These are phyloP conservation scores for Myrmophylax atrothorax DNA, from an alignment of 2,113 vertebrate species.

Conservation along the genomic window DNA sequence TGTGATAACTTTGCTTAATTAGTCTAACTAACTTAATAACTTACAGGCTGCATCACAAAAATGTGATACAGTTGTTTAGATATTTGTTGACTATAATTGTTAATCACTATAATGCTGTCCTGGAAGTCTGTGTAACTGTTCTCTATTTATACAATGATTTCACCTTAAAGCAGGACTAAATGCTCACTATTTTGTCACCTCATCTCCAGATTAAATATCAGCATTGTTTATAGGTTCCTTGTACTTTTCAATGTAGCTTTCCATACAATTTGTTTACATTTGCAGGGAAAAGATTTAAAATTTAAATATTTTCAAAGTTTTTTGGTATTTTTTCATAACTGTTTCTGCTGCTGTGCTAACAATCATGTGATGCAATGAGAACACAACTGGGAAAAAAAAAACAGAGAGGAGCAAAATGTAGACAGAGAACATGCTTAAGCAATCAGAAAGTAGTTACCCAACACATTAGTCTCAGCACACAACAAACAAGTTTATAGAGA, in stretches of 20 bases:
- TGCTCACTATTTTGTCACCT: neutral
- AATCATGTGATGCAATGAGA: neutral
- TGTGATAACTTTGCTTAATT: neutral
- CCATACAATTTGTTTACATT: neutral
- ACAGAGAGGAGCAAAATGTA: neutral
- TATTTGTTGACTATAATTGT: neutral
- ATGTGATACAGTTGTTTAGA: neutral
- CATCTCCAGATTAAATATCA: neutral
- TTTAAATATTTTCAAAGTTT: neutral
- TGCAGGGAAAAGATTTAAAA: neutral
- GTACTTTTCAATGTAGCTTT: neutral
- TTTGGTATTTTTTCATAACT: neutral
- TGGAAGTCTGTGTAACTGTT: neutral
- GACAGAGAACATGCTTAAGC: neutral
- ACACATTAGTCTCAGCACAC: neutral
- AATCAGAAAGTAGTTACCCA: neutral
- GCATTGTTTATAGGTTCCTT: neutral
- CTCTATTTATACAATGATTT: neutral
- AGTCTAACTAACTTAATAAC: neutral
- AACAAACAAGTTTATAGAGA: neutral
- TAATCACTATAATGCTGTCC: neutral
- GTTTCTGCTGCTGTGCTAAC: neutral
- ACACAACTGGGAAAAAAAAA: rapidly evolving
- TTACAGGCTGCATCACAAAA: neutral
- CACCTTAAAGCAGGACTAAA: neutral